Base-by-base conservation (phyloP, 2,888 invertebrate genomes). In the Ectemnius continuus region DNA sequence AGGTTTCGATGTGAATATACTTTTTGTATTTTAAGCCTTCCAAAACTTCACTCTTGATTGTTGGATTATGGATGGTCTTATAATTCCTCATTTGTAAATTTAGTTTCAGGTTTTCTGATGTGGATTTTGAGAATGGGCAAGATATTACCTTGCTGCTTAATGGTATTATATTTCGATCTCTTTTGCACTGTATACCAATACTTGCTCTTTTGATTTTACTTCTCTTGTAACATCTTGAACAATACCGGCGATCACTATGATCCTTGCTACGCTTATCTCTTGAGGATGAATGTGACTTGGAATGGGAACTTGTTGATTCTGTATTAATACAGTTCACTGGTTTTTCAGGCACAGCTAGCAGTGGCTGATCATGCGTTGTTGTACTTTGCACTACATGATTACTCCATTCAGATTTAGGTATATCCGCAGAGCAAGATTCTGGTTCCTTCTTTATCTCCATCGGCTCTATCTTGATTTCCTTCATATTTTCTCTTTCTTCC, bases 1-100 rank as follows among this genome's bases (percentile, higher is more conserved):
- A 97, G 0, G 95, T 95, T 91, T 99, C 98, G 75, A 98, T 94
- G 75, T 96, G 95, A 91, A 98, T 96, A 85, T 95, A 94, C 82
- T 94, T 93, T 79, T 91, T 92, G 87, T 94, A 95, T 86, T 94
- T 95, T n/a, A 94, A 89, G 80, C 92, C 91, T 73, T 92, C 92
- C n/a, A 86, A 88, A 61, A 88, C 80, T 64, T 88, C 85, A 16
- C 76, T 79, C 58, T 88, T 90, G 26, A 73, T 74, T 6, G 79
- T 67, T 36, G 83, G 73, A 77, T 85, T 87, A 18, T 82, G 81
- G 26, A 90, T 72, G 48, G 82, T 85, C 67, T 89, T 89, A 18
- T 75, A 87, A 61, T 85, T 88, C 67, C 89, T 91, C 1, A 85
- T 85, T 76, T 91, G 89, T 47, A 90, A 75, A 81, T 89, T 89